Evolutionary conservation across 1,140 invertebrate species (phyloP), one percentile per base, ranked within the genome.

Genomic region (Rhopalosiphum maidis): DNA sequence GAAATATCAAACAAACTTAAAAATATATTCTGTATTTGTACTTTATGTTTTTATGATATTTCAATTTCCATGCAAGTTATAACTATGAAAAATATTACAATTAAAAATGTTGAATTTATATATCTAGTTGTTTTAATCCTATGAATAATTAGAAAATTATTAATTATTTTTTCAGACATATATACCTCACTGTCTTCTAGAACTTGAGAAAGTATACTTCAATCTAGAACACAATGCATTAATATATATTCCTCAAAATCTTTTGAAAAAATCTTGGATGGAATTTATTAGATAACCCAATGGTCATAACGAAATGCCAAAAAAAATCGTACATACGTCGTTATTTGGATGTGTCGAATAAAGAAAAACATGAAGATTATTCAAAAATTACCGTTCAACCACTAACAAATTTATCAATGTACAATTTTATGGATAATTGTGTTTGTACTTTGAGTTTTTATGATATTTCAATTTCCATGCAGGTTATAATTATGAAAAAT

Each of bases 121-220:
- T 48, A 48, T 15, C 48, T 68, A 68, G 55, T 68, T 68, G 15
- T n/a, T 85, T 85, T 37, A 43, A 25, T 46, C 37, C 21, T 0
- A 85, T 46, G 30, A 30, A 43, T n/a, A 85, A 30, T 46, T 30
- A 48, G 4, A 51, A n/a, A 41, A 7, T 15, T 48, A 18, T 18
- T n/a, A n/a, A 15, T 88, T 51, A n/a, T n/a, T 88, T 88, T 88
- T 88, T 54, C 46, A 88, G 87, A 8, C 30, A 54, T 51, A 51
- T 88, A 22, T 88, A 22, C 87, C 87, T 35, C 87, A 88, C 2
- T 35, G 22, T 5, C 21, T 88, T 7, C 48, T n/a, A 4, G 30
- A 23, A 22, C n/a, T 88, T 2, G 35, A 54, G 87, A 88, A 54
- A 51, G 18, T 88, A 51, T 8, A 2, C 9, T 35, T 88, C 9